Percentiles rank a stretch among this genome's conserved stretches.
phyloP scores from a whole-genome alignment of 2,888 invertebrate genomes.

The Bruchidius siliquastri region DNA sequence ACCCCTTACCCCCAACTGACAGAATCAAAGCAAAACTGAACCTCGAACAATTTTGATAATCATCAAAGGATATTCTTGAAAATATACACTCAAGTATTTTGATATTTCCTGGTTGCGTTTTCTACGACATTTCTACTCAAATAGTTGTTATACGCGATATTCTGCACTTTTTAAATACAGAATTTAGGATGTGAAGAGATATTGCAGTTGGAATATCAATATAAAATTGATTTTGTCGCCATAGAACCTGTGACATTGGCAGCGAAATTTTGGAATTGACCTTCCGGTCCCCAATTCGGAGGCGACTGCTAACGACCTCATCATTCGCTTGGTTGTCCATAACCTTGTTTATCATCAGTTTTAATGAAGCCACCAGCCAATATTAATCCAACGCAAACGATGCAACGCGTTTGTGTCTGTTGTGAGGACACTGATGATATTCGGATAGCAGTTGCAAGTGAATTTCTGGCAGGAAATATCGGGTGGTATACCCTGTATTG shows the following conservation, averaged over 20 bases:
- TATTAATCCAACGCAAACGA: slow-evolving; percentile 26
- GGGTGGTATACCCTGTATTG: neutral
- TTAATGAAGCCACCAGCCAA: slow-evolving; percentile 30
- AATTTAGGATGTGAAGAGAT: too few species aligned
- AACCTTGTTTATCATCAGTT: slow-evolving; percentile 26
- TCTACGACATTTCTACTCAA: too few species aligned
- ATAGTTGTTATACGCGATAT: too few species aligned
- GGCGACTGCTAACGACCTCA: slow-evolving; percentile 19
- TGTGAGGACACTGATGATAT: neutral
- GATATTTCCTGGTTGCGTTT: too few species aligned
- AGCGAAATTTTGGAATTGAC: slow-evolving; percentile 10
- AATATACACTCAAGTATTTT: too few species aligned
- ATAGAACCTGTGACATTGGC: neutral
- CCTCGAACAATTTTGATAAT: too few species aligned
- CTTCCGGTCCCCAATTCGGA: slow-evolving; percentile 15
- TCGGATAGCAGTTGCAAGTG: neutral
- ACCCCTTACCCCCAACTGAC: too few species aligned
- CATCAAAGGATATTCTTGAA: too few species aligned
- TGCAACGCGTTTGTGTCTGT: slow-evolving; percentile 6
- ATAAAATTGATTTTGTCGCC: neutral
- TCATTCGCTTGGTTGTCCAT: slow-evolving; percentile 21
- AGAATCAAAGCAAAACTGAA: too few species aligned
- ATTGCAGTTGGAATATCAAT: too few species aligned
- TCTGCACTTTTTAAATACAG: too few species aligned
- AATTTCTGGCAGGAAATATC: neutral